Evolutionary conservation across 2,797 vertebrate genomes (phyloP).

Genomic region (Orestias chungarensis): DNA sequence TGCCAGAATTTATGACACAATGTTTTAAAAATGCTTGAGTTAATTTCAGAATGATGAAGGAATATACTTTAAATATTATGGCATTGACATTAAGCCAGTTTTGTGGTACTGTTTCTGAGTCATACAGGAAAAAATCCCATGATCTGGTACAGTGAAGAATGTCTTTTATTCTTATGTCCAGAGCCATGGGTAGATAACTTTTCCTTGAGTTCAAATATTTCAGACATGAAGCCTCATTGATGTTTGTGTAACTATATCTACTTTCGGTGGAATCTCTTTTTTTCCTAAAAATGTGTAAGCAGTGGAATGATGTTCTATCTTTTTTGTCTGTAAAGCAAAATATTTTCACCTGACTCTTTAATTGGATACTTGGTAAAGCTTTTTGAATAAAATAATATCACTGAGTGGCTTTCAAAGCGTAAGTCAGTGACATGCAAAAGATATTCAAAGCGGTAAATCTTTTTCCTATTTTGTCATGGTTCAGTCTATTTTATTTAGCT

Average conservation of each 20-base stretch:
- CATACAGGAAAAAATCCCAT: conserved; percentile 14
- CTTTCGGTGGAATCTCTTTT: conserved; percentile 27
- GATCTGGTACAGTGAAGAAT: conserved; percentile 13
- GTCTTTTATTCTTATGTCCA: conserved; percentile 18
- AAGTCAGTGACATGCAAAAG: background rate
- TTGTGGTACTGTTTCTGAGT: conserved; percentile 23
- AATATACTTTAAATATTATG: conserved; percentile 11
- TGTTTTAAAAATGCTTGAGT: conserved; percentile 26
- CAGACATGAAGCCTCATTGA: conserved; percentile 38
- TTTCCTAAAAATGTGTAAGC: conserved; percentile 55
- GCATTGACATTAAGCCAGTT: conserved; percentile 4
- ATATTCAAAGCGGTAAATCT: background rate
- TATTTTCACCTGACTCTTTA: conserved; percentile 5
- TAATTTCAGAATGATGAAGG: conserved; percentile 28
- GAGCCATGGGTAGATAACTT: conserved; percentile 28
- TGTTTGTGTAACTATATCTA: conserved; percentile 52
- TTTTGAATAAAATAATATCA: conserved; percentile 25
- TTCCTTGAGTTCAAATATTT: conserved; percentile 30
- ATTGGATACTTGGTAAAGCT: background rate
- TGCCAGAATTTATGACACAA: conserved; percentile 50
- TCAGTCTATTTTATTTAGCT: background rate
- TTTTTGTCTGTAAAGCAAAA: conserved; percentile 25
- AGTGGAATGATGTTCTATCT: conserved; percentile 10
- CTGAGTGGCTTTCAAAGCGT: conserved; percentile 13
- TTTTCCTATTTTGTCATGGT: background rate